Conservation (phyloP, 2,888 invertebrate species). For the Phalangium opilio region DNA sequence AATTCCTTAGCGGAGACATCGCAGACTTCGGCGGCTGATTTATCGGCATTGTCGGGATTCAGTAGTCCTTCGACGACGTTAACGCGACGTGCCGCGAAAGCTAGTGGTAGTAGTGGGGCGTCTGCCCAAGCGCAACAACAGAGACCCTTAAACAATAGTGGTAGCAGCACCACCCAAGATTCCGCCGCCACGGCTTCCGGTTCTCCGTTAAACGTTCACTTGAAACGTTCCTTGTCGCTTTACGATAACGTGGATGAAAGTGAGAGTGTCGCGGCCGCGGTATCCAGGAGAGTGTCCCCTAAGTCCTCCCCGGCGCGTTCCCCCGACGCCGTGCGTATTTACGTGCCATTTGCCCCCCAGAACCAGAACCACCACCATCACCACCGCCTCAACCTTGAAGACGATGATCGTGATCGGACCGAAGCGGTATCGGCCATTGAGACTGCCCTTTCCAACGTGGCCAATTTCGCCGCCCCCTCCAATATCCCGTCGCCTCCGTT, state of each 20-base stretch:
- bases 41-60: constrained; percentile 47
- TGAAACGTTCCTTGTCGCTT: constrained; percentile 19
- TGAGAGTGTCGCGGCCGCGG: constrained; percentile 15
- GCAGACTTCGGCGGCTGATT: constrained; percentile 65
- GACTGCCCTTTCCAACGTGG: too few species aligned
- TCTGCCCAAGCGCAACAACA: constrained; percentile 10
- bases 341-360: constrained; percentile 57
- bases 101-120: too few species aligned
- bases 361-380: too few species aligned
- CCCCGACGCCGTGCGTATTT: constrained; percentile 60
- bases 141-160: constrained; percentile 10
- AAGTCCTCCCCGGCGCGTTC: constrained; percentile 50
- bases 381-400: too few species aligned
- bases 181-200: too few species aligned
- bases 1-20: constrained; percentile 67
- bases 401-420: too few species aligned
- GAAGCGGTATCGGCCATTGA: too few species aligned
- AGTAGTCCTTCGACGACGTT: constrained; percentile 25
- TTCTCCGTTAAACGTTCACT: constrained; percentile 7
- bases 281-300: constrained; percentile 34
- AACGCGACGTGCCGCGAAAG: constrained; percentile 10
- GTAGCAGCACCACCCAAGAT: constrained; percentile 10
- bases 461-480: constrained; percentile 9
- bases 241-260: constrained; percentile 20
- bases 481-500: constrained; percentile 12